phyloP scores from a whole-genome alignment of 1,140 invertebrate species.

The Latrodectus geometricus region DNA sequence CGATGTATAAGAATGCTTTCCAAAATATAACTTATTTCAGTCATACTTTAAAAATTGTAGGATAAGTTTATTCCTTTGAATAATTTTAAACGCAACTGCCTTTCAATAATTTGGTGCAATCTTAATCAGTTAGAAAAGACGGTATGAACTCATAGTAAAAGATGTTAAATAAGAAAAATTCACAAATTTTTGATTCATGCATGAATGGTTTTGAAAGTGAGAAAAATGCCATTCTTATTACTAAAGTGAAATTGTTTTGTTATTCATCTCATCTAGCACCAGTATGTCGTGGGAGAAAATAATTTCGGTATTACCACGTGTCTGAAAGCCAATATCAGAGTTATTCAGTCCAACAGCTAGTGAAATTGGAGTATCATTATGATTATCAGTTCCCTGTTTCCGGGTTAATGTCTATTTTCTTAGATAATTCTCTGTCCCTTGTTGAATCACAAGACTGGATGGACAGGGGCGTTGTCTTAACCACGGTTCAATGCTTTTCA shows the following conservation, averaged over 20 bases:
- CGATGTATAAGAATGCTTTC: too few relatives aligned
- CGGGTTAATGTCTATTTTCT: slow-evolving; percentile 32
- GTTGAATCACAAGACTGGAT: slow-evolving; percentile 36
- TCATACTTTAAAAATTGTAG: too few relatives aligned
- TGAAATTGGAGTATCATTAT: slow-evolving; percentile 58
- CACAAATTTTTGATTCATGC: not conserved
- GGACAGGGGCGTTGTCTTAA: slow-evolving; percentile 50
- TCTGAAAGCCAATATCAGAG: slow-evolving; percentile 45
- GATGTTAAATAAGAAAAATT: too few relatives aligned
- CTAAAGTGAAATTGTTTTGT: slow-evolving; percentile 44
- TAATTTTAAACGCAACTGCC: too few relatives aligned
- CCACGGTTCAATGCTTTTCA: slow-evolving; percentile 44
- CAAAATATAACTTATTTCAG: too few relatives aligned
- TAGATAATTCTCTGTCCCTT: slow-evolving; percentile 28
- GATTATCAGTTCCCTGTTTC: slow-evolving; percentile 48
- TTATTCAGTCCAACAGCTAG: slow-evolving; percentile 49
- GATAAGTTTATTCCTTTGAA: too few relatives aligned
- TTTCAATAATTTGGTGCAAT: too few relatives aligned
- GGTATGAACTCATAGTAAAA: too few relatives aligned
- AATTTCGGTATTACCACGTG: slow-evolving; percentile 43
- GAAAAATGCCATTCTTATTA: slow-evolving; percentile 7
- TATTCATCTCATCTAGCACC: slow-evolving; percentile 10
- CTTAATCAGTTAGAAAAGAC: too few relatives aligned
- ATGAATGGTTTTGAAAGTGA: slow-evolving; percentile 18
- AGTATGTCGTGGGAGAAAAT: slow-evolving; percentile 37